Evolutionary conservation across 1,140 invertebrate genomes (phyloP).

Genomic region (Ditylenchus dipsaci): DNA sequence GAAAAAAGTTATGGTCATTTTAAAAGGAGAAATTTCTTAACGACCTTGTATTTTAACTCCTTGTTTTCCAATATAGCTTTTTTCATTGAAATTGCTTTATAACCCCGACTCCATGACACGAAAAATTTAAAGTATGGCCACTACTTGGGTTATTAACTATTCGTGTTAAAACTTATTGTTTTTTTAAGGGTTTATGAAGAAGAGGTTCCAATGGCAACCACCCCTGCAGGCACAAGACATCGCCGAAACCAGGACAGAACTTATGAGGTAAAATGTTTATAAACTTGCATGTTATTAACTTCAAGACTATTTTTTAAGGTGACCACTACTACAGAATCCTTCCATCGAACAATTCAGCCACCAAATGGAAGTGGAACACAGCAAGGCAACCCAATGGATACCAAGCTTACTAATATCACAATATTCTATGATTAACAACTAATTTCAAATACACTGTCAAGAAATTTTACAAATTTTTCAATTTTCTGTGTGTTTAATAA

Average conservation of each 20-base stretch:
- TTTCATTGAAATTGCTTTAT: no score
- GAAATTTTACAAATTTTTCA: background rate
- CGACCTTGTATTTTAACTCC: no score
- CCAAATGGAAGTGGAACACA: slow-evolving; percentile 21
- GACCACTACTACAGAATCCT: slow-evolving; percentile 56
- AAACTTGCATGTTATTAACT: no score
- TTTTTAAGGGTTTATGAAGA: slow-evolving; percentile 57
- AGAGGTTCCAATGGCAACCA: slow-evolving; percentile 40
- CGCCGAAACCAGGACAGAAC: slow-evolving; percentile 54
- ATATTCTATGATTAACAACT: background rate
- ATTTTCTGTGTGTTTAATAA: background rate
- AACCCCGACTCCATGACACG: no score
- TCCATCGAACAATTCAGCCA: slow-evolving; percentile 54
- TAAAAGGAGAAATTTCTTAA: no score
- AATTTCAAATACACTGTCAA: background rate
- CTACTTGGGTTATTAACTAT: no score
- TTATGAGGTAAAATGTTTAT: no score
- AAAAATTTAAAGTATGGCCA: no score
- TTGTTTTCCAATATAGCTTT: no score
- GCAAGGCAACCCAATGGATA: slow-evolving; percentile 25
- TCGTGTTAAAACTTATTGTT: background rate
- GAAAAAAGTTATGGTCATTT: no score
- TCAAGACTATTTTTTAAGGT: no score
- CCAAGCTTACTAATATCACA: background rate
- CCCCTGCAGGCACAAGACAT: slow-evolving; percentile 31